Evolutionary conservation across 2,113 vertebrate genomes (phyloP), one percentile per base, ranked within the genome.

Genomic region (Entomyzon cyanotis): DNA sequence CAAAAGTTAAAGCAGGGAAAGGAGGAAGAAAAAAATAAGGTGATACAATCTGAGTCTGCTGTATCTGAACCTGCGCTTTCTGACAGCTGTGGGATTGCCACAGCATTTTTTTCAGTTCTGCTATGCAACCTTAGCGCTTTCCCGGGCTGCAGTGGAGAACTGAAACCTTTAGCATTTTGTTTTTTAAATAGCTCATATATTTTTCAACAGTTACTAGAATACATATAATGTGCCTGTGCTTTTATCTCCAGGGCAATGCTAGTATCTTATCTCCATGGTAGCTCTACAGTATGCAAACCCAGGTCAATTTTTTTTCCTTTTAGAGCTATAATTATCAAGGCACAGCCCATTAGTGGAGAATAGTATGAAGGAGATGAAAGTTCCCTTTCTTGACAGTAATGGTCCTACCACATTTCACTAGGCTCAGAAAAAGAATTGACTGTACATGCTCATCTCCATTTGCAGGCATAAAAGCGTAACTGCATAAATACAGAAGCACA

Each of bases 161-260:
- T 22, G 46, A 74, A n/a, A 64, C 44, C 55, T 87, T 75, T 50
- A 89, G 41, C 19, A 39, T 82, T 94, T 85, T 84, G 65, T 16
- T 89, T 93, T 78, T 89, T 39, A 95, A 93, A 50, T 59, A 93
- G 65, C 53, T 89, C 39, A 75, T 87, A 7, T 84, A 64, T 84
- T 89, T 94, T 94, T 93, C 64, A 91, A 3, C 39, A 59, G 47
- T 71, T 78, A 47, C 35, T 52, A 64, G 35, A 74, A 68, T 84
- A 39, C 52, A 37, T 44, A 14, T 28, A 74, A 47, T 23, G 52
- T 59, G 62, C 24, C 63, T 2, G 2, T 87, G 59, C 84, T 89
- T 91, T 86, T 81, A 87, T 95, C 47, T 84, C 39, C 31, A 71
- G 23, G 42, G 18, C 42, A 58, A 37, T 78, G 81, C 49, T 69